phyloP scores from a whole-genome alignment of 1,140 invertebrate genomes.

The Brachionus asplanchnoidis region DNA sequence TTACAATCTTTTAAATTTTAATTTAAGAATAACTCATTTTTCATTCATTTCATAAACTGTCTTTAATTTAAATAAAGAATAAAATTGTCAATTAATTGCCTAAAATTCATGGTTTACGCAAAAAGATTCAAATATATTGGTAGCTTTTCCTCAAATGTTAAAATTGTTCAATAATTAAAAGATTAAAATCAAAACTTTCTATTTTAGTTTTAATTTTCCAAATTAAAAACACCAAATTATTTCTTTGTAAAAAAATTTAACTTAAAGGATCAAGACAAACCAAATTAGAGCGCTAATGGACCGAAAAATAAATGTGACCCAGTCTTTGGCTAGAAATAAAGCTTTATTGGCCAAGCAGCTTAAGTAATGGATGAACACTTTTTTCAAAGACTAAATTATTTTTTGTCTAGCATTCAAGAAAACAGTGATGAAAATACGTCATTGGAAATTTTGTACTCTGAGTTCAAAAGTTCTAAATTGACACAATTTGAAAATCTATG shows the following conservation, averaged over 20 bases:
- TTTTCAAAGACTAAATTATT: background rate
- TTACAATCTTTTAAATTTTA: too few species aligned
- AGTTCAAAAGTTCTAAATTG: background rate
- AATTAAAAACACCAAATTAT: too few species aligned
- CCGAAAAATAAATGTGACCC: conserved; percentile 6
- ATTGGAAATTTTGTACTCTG: background rate
- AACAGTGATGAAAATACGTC: background rate
- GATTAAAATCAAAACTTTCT: too few species aligned
- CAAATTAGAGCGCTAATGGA: background rate
- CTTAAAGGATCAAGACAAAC: background rate
- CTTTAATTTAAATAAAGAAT: too few species aligned
- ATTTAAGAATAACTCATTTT: too few species aligned
- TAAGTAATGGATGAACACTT: background rate
- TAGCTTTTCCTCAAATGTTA: too few species aligned
- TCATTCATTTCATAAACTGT: too few species aligned
- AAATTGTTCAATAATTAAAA: too few species aligned
- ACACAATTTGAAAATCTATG: background rate
- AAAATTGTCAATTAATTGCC: too few species aligned
- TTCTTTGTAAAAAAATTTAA: background rate
- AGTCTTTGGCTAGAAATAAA: background rate
- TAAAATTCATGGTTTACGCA: too few species aligned
- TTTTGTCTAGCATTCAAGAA: background rate
- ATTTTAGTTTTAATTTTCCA: too few species aligned
- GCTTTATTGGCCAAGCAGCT: background rate
- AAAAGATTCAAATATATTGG: too few species aligned